These are phyloP conservation scores for Platygyra sinensis DNA, from an alignment of 64 coral and sea anemone species.

Conservation along the genomic window DNA sequence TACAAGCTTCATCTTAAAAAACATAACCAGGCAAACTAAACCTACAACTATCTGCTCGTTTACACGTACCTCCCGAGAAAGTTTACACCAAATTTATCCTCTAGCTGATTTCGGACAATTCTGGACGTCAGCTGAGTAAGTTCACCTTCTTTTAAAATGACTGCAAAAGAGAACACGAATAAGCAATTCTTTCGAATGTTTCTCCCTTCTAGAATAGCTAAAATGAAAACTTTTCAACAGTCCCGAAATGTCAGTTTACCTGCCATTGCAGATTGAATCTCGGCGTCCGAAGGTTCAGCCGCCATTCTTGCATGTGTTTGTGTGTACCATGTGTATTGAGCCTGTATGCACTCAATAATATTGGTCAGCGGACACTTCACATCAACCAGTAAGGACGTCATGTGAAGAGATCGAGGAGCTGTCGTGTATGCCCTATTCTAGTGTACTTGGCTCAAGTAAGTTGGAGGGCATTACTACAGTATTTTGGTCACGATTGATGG, in stretches of 20 bases:
- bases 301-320: constrained; percentile 8
- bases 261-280: constrained; percentile 7
- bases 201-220: neutral
- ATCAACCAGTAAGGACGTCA: too few species aligned
- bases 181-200: neutral
- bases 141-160: constrained; percentile 60
- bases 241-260: neutral
- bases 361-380: neutral
- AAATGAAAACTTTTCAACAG: neutral
- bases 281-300: constrained; percentile 8
- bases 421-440: too few species aligned
- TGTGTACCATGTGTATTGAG: constrained; percentile 42
- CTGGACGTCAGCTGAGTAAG: constrained; percentile 59
- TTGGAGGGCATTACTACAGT: too few species aligned
- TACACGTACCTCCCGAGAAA: constrained; percentile 32
- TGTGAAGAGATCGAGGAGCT: too few species aligned
- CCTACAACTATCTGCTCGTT: neutral
- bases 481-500: too few species aligned
- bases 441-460: too few species aligned
- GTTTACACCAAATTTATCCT: constrained; percentile 57
- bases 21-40: neutral
- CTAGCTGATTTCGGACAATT: constrained; percentile 53
- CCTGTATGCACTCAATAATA: neutral
- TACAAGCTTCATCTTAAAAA: neutral
- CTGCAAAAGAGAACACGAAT: neutral